Conservation (phyloP, 2,888 invertebrate species). For the Marasmarcha lunaedactyla region DNA sequence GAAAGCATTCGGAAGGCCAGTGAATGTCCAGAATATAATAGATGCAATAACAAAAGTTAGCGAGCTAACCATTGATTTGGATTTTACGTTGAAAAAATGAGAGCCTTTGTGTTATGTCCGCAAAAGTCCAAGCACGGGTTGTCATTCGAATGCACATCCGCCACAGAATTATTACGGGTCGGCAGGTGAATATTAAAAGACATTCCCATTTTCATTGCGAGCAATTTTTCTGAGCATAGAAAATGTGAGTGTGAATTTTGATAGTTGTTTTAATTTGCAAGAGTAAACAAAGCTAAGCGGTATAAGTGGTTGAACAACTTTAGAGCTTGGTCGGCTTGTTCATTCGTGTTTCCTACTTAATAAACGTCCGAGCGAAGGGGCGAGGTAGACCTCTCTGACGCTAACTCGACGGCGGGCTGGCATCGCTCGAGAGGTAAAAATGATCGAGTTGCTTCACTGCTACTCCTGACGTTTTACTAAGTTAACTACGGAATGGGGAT, state of each 20-base stretch:
- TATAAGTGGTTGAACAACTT: constrained; percentile 25
- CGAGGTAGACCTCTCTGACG: constrained; percentile 11
- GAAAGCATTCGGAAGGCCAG: constrained; percentile 30
- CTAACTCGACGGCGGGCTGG: constrained; percentile 36
- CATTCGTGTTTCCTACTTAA: constrained; percentile 44
- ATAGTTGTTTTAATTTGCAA: constrained; percentile 11
- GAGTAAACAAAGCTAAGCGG: constrained; percentile 20
- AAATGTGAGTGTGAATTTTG: no score
- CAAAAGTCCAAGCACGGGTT: constrained; percentile 46
- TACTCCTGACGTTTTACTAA: constrained; percentile 20
- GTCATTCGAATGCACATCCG: constrained; percentile 37
- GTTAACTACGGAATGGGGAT: constrained; percentile 18
- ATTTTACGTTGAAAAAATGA: constrained; percentile 54
- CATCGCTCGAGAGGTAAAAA: constrained; percentile 37
- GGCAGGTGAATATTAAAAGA: constrained; percentile 56
- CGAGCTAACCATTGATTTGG: constrained; percentile 65
- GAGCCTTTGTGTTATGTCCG: constrained; percentile 49
- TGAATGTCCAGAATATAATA: constrained; percentile 43
- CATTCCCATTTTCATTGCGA: constrained; percentile 32
- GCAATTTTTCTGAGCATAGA: constrained; percentile 8
- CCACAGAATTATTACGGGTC: constrained; percentile 41
- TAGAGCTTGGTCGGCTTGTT: constrained; percentile 21
- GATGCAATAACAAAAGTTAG: constrained; percentile 63
- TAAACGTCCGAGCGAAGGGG: constrained; percentile 38
- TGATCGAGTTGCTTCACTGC: constrained; percentile 27